phyloP scores from a whole-genome alignment of 37 sponge, comb jelly and placozoan genomes.

The Chondrosia reniformis region DNA sequence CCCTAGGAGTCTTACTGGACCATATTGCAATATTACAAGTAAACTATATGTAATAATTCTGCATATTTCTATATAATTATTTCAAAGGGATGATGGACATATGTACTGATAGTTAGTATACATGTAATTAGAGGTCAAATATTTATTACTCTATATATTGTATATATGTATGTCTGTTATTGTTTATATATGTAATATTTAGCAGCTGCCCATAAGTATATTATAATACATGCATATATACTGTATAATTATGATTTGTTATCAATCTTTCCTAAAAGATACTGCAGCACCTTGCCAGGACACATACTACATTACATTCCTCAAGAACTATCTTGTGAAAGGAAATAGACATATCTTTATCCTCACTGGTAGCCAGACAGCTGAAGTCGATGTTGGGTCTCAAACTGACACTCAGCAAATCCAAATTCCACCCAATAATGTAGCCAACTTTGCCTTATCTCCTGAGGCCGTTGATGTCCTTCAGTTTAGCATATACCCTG shows the following conservation, averaged over 20 bases:
- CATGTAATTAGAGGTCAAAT: too few species aligned
- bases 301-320: background rate
- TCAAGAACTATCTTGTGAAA: background rate
- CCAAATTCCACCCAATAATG: background rate
- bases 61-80: too few species aligned
- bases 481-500: background rate
- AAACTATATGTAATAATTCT: too few species aligned
- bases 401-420: background rate
- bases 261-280: background rate
- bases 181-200: background rate
- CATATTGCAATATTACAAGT: too few species aligned
- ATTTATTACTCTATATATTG: background rate
- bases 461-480: background rate
- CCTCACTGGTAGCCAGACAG: background rate
- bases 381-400: background rate
- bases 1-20: conserved; percentile 14
- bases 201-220: background rate
- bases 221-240: background rate
- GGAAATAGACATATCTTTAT: conserved; percentile 1
- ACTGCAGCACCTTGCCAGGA: conserved; percentile 6
- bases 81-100: too few species aligned
- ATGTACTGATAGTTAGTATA: too few species aligned
- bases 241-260: background rate
- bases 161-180: background rate
- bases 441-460: background rate